Evolutionary conservation across 2,797 vertebrate species (phyloP).

Genomic region (Labeo calbasu): DNA sequence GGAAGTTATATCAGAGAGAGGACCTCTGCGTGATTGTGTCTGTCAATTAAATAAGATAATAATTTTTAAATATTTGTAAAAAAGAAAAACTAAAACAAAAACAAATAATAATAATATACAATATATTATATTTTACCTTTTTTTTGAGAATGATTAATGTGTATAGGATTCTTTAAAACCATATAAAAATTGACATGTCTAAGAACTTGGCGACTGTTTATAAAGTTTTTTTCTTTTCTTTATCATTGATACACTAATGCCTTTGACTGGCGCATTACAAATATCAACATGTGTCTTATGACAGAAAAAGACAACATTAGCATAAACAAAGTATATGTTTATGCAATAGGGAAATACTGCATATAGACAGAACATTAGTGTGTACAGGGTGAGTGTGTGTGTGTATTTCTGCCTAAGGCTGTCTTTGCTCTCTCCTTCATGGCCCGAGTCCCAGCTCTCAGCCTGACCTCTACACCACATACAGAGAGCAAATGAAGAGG

Average conservation of each 20-base stretch:
- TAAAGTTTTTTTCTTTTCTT: neutral
- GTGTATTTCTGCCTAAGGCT: conserved; percentile 34
- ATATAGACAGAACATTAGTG: conserved; percentile 1
- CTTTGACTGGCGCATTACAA: neutral
- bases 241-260: neutral
- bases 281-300: neutral
- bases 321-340: neutral
- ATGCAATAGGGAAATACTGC: neutral
- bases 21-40: neutral
- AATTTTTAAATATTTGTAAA: no score
- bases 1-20: neutral
- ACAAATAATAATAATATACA: no score
- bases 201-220: neutral
- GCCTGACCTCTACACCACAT: conserved; percentile 54
- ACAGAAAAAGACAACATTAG: neutral
- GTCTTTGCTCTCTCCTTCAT: conserved; percentile 49
- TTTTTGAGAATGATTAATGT: neutral
- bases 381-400: conserved; percentile 13
- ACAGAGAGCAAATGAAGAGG: conserved; percentile 69
- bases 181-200: neutral
- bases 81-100: no score
- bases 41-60: no score
- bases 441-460: conserved; percentile 50
- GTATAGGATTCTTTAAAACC: neutral
- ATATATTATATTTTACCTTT: no score